A percentile compares a stretch with the other conserved stretches of the same genome.
These are phyloP conservation scores for Pelecanus crispus DNA, from an alignment of 2,113 vertebrate genomes.

Conservation along the genomic window DNA sequence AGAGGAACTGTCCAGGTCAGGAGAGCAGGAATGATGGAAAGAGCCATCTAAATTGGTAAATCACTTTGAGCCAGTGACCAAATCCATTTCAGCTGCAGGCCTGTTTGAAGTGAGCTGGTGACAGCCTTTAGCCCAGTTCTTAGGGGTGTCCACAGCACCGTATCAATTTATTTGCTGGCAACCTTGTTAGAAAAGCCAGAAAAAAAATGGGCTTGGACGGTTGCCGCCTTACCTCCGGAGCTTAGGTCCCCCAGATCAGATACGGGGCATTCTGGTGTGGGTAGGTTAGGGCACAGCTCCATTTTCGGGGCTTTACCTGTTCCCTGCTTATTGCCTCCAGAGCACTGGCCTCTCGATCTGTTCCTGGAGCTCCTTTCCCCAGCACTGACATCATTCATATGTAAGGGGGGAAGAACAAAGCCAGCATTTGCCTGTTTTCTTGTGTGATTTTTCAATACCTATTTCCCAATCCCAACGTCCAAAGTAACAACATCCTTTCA, in stretches of 20 bases:
- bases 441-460: slow-evolving; percentile 47
- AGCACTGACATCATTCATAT: background rate
- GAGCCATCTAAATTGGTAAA: slow-evolving; percentile 23
- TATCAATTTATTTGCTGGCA: background rate
- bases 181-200: background rate
- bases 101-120: slow-evolving; percentile 35
- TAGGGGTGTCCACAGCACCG: background rate
- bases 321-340: background rate
- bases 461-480: slow-evolving; percentile 45
- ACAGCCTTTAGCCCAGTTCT: background rate
- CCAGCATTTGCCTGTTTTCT: background rate
- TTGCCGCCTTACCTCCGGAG: background rate
- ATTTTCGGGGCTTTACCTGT: background rate
- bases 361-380: slow-evolving; percentile 3
- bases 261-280: background rate
- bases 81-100: slow-evolving; percentile 43
- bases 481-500: slow-evolving; percentile 62
- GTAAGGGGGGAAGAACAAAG: slow-evolving; percentile 31
- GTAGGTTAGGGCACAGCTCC: background rate
- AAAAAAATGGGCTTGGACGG: background rate
- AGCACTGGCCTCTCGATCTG: background rate
- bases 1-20: slow-evolving; percentile 20
- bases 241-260: background rate
- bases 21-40: background rate
- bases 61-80: slow-evolving; percentile 14